Conservation (phyloP, 2,888 invertebrate species). For the Cabera pusaria region DNA sequence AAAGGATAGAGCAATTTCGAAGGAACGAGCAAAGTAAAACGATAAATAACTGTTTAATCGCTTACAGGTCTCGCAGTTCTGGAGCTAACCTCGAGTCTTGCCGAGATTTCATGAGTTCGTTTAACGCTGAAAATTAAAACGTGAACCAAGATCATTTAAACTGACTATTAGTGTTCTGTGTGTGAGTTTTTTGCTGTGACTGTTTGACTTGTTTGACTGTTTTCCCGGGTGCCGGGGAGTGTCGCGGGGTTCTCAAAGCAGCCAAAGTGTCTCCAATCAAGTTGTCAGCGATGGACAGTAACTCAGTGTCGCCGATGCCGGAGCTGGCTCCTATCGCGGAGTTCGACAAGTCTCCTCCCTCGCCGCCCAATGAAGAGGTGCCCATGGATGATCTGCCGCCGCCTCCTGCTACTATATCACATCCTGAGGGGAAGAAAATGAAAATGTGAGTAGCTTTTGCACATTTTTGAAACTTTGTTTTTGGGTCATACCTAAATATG, state of each 20-base stretch:
- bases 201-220: too few species aligned
- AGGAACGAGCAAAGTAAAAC: conserved; percentile 39
- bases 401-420: conserved; percentile 83
- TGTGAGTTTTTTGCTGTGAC: conserved; percentile 11
- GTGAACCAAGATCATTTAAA: conserved; percentile 29
- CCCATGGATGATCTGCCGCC: conserved; percentile 87
- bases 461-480: too few species aligned
- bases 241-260: conserved; percentile 48
- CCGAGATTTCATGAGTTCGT: neutral
- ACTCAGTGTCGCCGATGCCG: conserved; percentile 87
- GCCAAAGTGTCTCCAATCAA: conserved; percentile 83
- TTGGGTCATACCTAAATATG: too few species aligned
- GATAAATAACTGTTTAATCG: conserved; percentile 53
- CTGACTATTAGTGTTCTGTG: conserved; percentile 23
- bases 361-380: conserved; percentile 84
- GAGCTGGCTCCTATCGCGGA: conserved; percentile 87
- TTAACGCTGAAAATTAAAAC: conserved; percentile 31
- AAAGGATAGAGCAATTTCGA: conserved; percentile 22
- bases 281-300: conserved; percentile 86
- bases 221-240: conserved; percentile 68
- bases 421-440: conserved; percentile 81
- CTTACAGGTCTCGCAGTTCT: conserved; percentile 49
- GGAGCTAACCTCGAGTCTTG: conserved; percentile 41
- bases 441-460: conserved; percentile 68
- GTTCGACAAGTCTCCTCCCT: conserved; percentile 87